Evolutionary conservation across 2,113 vertebrate species (phyloP).

Genomic region (Himantopus leucocephalus): DNA sequence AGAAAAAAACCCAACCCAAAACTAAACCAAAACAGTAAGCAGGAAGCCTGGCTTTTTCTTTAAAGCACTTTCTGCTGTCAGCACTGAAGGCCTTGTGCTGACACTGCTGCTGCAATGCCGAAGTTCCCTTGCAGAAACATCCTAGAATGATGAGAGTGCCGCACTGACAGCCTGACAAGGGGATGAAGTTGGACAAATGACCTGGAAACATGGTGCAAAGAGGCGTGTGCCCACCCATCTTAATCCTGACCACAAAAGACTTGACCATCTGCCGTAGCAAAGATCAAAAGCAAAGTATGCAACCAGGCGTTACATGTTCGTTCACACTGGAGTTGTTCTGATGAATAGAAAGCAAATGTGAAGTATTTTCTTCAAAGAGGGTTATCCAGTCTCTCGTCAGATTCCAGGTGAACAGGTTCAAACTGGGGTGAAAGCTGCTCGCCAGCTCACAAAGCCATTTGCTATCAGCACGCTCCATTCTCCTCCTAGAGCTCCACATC

Average conservation of each 20-base stretch:
- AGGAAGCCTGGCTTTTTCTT: not conserved
- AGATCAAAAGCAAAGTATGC: not conserved
- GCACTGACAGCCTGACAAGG: not conserved
- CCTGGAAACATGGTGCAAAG: not conserved
- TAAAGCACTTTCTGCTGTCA: not conserved
- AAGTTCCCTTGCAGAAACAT: not conserved
- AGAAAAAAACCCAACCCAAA: not conserved
- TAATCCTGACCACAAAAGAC: not conserved
- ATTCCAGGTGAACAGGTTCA: not conserved
- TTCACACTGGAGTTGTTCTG: not conserved
- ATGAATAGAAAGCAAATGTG: not conserved
- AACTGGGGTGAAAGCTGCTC: not conserved
- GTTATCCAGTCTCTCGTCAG: not conserved
- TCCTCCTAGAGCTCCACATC: not conserved
- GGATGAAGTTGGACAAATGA: not conserved
- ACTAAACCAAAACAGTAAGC: not conserved
- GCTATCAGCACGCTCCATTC: not conserved
- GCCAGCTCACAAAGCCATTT: not conserved
- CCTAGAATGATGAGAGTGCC: not conserved
- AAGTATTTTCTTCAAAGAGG: not conserved
- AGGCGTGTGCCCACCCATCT: not conserved
- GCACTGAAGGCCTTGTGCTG: not conserved
- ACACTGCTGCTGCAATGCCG: not conserved
- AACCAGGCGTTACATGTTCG: rapidly evolving
- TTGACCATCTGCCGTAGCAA: not conserved